Conservation (phyloP, 2,888 invertebrate genomes). For the Agrochola macilenta region DNA sequence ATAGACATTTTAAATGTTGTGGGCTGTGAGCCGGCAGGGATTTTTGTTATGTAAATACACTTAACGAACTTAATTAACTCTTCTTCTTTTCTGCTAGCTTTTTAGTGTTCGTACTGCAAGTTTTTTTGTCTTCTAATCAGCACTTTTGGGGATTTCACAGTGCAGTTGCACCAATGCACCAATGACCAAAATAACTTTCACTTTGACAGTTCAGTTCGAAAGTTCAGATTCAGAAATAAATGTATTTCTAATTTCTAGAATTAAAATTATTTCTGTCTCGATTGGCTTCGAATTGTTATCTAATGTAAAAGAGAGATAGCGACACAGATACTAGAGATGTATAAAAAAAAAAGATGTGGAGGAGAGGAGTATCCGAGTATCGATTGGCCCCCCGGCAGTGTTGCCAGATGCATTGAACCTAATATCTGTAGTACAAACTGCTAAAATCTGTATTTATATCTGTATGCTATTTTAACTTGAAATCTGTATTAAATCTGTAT, state of each 20-base stretch:
- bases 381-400: too few relatives aligned
- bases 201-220: background rate
- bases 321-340: background rate
- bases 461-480: too few relatives aligned
- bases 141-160: slow-evolving; percentile 6
- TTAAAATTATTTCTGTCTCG: slow-evolving; percentile 6
- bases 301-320: slow-evolving; percentile 6
- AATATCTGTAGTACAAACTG: too few relatives aligned
- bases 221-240: background rate
- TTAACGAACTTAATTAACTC: background rate
- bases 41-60: background rate
- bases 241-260: background rate
- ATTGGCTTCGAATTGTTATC: background rate
- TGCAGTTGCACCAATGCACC: background rate
- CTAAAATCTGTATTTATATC: too few relatives aligned
- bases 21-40: slow-evolving; percentile 30
- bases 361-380: too few relatives aligned
- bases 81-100: background rate
- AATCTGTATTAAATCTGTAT: too few relatives aligned
- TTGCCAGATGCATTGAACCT: too few relatives aligned
- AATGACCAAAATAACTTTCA: slow-evolving; percentile 23
- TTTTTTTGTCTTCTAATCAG: background rate
- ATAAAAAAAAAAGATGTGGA: too few relatives aligned
- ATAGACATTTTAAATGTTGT: slow-evolving; percentile 92
- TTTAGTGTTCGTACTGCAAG: background rate